phyloP scores from a whole-genome alignment of 2,888 invertebrate genomes.

The Ophioninae sp. region DNA sequence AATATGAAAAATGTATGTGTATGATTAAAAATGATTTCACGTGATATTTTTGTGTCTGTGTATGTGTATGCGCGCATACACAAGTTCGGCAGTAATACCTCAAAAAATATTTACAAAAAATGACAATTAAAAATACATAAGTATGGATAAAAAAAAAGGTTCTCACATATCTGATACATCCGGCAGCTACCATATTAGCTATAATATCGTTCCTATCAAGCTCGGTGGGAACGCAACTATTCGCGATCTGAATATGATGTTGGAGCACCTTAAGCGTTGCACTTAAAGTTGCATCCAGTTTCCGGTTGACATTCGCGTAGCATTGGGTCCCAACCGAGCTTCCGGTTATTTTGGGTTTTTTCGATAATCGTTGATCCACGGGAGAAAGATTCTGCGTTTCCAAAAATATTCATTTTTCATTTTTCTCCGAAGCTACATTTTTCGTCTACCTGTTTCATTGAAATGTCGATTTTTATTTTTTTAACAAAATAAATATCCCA shows the following conservation, averaged over 20 bases:
- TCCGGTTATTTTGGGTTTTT: too few relatives aligned
- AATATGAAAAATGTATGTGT: too few relatives aligned
- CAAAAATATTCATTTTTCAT: not conserved
- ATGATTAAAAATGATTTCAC: too few relatives aligned
- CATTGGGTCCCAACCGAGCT: not conserved
- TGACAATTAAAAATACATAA: not conserved
- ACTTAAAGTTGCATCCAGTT: not conserved
- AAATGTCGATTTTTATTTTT: not conserved
- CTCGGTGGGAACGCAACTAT: not conserved
- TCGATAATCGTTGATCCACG: not conserved
- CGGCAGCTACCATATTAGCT: not conserved
- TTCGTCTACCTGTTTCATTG: not conserved
- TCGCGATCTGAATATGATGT: too few relatives aligned
- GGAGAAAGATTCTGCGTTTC: not conserved
- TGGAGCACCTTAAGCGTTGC: not conserved
- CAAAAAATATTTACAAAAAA: too few relatives aligned
- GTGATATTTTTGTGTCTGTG: too few relatives aligned
- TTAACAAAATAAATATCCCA: not conserved
- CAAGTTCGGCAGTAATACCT: too few relatives aligned
- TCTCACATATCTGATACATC: constrained; percentile 32
- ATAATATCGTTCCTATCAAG: not conserved
- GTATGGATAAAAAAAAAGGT: constrained; percentile 18
- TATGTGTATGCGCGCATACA: too few relatives aligned
- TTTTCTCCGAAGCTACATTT: not conserved
- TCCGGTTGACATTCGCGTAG: not conserved